phyloP scores from a whole-genome alignment of 2,797 vertebrate species.

The Clarias pachynema region DNA sequence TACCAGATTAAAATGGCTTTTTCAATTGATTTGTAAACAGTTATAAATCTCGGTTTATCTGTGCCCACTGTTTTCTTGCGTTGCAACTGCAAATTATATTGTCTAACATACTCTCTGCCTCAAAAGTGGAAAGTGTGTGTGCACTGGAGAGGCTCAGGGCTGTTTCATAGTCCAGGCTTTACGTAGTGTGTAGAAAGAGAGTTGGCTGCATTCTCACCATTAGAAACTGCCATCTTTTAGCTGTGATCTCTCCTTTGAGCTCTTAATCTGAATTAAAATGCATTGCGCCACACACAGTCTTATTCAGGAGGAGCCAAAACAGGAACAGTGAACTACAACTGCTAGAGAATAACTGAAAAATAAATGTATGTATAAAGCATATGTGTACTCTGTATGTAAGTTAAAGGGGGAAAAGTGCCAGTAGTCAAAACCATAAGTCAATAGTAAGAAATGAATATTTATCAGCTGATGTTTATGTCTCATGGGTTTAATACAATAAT shows the following conservation, averaged over 20 bases:
- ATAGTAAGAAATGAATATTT: not conserved
- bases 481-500: not conserved
- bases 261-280: slow-evolving; percentile 27
- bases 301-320: slow-evolving; percentile 14
- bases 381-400: not conserved
- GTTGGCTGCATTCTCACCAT: slow-evolving; percentile 20
- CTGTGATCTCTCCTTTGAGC: slow-evolving; percentile 16
- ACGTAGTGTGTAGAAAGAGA: slow-evolving; percentile 23
- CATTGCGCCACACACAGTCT: slow-evolving; percentile 10
- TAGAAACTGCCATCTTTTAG: slow-evolving; percentile 12
- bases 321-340: slow-evolving; percentile 4
- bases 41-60: slow-evolving; percentile 50
- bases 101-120: slow-evolving; percentile 32
- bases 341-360: slow-evolving; percentile 4
- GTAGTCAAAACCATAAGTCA: not conserved
- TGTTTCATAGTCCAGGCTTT: slow-evolving; percentile 14
- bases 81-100: slow-evolving; percentile 47
- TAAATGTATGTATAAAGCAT: not conserved
- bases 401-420: not conserved
- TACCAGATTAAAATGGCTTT: slow-evolving; percentile 58
- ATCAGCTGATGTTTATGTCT: not conserved
- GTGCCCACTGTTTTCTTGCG: slow-evolving; percentile 42
- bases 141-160: slow-evolving; percentile 19
- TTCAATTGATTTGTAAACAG: slow-evolving; percentile 57
- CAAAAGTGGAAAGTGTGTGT: slow-evolving; percentile 23